Evolutionary conservation across 2,797 vertebrate species (phyloP).

Genomic region (Malacoctenus gilli): DNA sequence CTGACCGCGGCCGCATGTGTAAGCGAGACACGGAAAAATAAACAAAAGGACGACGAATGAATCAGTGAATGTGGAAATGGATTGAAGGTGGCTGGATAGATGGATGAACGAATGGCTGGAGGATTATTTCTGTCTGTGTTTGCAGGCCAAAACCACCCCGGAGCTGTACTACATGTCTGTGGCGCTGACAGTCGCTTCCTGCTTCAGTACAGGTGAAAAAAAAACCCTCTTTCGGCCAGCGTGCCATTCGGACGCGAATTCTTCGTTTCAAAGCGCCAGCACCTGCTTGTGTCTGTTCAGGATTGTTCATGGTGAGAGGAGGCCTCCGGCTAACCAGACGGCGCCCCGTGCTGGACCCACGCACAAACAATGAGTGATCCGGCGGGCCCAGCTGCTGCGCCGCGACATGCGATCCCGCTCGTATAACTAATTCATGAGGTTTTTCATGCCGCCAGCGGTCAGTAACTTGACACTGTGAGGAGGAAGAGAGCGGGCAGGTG

Average conservation of each 20-base stretch:
- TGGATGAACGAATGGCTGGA: no score
- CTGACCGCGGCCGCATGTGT: conserved; percentile 82
- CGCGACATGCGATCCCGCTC: conserved; percentile 51
- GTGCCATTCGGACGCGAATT: not conserved
- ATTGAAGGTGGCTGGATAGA: no score
- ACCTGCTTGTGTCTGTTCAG: conserved; percentile 63
- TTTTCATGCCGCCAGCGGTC: conserved; percentile 49
- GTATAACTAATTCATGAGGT: conserved; percentile 77
- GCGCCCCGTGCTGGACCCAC: conserved; percentile 32
- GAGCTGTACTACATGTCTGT: conserved; percentile 81
- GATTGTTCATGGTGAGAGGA: conserved; percentile 73
- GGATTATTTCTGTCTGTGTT: conserved; percentile 6
- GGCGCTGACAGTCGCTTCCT: conserved; percentile 65
- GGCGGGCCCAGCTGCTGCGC: conserved; percentile 60
- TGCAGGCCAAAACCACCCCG: conserved; percentile 78
- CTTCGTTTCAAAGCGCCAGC: conserved; percentile 20
- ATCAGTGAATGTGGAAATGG: no score
- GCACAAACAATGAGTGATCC: conserved; percentile 60
- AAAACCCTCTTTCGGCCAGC: not conserved
- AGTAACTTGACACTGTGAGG: conserved; percentile 61
- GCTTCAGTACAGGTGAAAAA: conserved; percentile 76
- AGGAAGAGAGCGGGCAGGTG: conserved; percentile 27
- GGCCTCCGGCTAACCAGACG: conserved; percentile 68
- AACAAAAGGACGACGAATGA: no score
- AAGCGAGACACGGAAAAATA: conserved; percentile 53